Evolutionary conservation across 2,888 invertebrate genomes (phyloP), one percentile per base, ranked within the genome.

Genomic region (Perithous albicinctus): DNA sequence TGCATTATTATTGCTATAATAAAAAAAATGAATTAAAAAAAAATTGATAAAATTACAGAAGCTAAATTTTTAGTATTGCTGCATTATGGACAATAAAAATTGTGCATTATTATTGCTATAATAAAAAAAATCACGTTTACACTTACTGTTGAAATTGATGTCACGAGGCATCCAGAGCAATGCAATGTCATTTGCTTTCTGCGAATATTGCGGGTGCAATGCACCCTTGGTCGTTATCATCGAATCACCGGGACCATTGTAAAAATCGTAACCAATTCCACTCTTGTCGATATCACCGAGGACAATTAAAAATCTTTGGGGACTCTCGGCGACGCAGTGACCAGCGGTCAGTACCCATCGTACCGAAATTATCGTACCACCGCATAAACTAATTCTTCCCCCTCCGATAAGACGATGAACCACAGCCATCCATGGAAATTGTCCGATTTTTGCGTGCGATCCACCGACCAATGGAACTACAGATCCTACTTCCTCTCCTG

Each of bases 301-400:
- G 1, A 86, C 77, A 0, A 89, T 80, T 4, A 87, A 26, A 56
- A 88, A 88, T 51, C 15, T 56, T 0, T 3, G 61, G 0, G 88
- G 84, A 0, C 29, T 0, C 0, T 69, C 3, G 0, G 20, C 67
- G 3, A 87, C 43, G 41, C 89, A 89, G 32, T 89, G 89, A 1
- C 82, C 89, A 0, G 89, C 89, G 2, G 89, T 89, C 1, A 89
- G 77, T 1, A 89, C 83, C 89, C 88, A 89, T 64, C 89, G 84
- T 0, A 12, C 41, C 0, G 87, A 85, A 12, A 89, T 64, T 18
- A 89, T 86, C 1, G 89, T 84, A 10, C 89, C 89, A 4, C 89
- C 87, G 35, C 89, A 89, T 20, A 85, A 63, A 0, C 72, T 23
- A n/a, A 78, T 7, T 23, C 26, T 5, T 18, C 85, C 83, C 5